These are phyloP conservation scores for Tetrax tetrax DNA, from an alignment of 2,113 vertebrate species.

Conservation along the genomic window DNA sequence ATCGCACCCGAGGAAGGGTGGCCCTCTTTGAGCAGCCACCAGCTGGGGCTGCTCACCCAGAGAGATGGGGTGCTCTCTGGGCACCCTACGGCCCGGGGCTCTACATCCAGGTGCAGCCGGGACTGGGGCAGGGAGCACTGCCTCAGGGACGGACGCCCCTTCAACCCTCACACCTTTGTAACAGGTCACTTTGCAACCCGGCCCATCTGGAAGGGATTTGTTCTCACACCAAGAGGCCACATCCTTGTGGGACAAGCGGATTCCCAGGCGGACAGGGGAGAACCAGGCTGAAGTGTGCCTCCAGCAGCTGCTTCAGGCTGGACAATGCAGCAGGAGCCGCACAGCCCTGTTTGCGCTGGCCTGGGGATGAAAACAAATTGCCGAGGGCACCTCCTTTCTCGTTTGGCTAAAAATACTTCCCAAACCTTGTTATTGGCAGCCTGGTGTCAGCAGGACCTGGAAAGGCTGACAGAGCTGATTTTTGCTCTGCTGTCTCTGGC, in stretches of 20 bases:
- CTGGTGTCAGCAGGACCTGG: conserved; percentile 31
- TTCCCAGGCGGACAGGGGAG: background rate
- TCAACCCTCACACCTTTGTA: background rate
- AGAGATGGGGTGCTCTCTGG: background rate
- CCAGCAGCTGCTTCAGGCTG: background rate
- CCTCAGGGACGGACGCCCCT: background rate
- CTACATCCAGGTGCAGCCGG: background rate
- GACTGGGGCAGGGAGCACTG: background rate
- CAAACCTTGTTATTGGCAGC: conserved; percentile 44
- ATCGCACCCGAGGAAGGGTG: rapidly evolving
- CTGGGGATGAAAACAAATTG: background rate
- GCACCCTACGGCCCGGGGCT: background rate
- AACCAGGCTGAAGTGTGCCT: background rate
- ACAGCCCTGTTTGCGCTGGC: background rate
- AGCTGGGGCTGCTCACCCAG: background rate
- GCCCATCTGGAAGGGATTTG: background rate
- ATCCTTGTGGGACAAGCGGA: background rate
- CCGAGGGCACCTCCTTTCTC: conserved; percentile 36
- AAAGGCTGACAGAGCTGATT: conserved; percentile 32
- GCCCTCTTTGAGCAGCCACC: background rate
- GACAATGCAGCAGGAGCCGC: background rate
- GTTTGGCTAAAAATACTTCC: conserved; percentile 51
- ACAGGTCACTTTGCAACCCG: background rate
- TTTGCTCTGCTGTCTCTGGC: conserved; percentile 2
- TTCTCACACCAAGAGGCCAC: background rate